Conservation (phyloP, 2,888 invertebrate genomes). For the Baronia brevicornis region DNA sequence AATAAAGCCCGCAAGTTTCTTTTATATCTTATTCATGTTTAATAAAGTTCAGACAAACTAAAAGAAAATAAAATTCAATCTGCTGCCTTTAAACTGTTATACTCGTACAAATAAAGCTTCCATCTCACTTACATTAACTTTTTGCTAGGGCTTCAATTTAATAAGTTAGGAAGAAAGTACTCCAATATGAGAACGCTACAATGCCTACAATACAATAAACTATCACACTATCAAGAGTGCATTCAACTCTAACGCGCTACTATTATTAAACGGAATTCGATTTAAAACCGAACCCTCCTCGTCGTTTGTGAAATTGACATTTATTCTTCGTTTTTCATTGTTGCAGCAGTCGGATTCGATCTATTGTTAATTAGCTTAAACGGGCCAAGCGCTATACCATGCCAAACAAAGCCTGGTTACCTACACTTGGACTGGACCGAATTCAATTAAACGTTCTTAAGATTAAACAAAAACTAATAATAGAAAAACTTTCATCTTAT, state of each 20-base stretch:
- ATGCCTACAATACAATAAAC: slow-evolving; percentile 59
- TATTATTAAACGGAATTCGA: slow-evolving; percentile 75
- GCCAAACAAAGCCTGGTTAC: slow-evolving; percentile 36
- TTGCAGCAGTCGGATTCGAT: slow-evolving; percentile 68
- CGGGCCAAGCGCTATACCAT: slow-evolving; percentile 60
- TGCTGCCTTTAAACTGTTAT: no score
- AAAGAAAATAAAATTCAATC: no score
- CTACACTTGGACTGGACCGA: background rate
- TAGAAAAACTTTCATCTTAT: no score
- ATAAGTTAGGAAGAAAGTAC: slow-evolving; percentile 12
- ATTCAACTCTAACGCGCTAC: slow-evolving; percentile 70
- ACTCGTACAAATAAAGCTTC: no score
- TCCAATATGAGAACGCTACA: slow-evolving; percentile 27
- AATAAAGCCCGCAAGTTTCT: no score
- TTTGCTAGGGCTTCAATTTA: slow-evolving; percentile 2
- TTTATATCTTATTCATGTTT: no score
- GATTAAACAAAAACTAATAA: no score
- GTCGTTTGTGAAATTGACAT: slow-evolving; percentile 75
- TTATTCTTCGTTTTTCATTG: slow-evolving; percentile 76
- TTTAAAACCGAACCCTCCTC: slow-evolving; percentile 73
- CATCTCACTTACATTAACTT: slow-evolving; percentile 1
- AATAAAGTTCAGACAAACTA: no score
- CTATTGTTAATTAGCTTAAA: slow-evolving; percentile 75
- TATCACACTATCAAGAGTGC: slow-evolving; percentile 67
- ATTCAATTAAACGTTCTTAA: no score